A percentile compares a stretch with the other conserved stretches of the same genome.
Conservation (phyloP, 2,797 vertebrate genomes). For the Platyrinchus mystaceus region DNA sequence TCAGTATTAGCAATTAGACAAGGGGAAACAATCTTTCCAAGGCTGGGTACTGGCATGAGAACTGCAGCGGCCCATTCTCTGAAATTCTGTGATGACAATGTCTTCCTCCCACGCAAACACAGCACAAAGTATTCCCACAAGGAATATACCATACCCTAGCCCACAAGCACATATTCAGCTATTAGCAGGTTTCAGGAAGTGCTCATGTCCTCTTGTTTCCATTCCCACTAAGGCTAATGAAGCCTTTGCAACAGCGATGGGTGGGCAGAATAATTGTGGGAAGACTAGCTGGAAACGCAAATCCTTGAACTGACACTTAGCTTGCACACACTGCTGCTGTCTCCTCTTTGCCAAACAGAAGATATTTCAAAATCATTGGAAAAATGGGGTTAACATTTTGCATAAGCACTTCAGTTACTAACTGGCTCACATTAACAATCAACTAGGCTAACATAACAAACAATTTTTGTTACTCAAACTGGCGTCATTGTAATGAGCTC, state of each 20-base stretch:
- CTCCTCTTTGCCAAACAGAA: neutral
- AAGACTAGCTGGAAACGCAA: neutral
- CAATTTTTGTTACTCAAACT: slow-evolving; percentile 64
- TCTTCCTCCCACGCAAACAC: neutral
- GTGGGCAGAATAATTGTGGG: neutral
- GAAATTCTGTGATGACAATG: neutral
- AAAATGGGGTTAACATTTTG: slow-evolving; percentile 44
- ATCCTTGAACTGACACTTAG: neutral
- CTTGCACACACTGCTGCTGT: neutral
- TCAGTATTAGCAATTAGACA: neutral
- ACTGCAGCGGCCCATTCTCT: neutral
- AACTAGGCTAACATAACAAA: slow-evolving; percentile 58
- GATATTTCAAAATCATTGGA: neutral
- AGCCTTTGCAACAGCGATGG: neutral
- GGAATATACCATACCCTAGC: neutral
- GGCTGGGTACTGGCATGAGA: neutral
- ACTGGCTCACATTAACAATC: slow-evolving; percentile 50
- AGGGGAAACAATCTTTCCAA: neutral
- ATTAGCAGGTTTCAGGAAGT: neutral
- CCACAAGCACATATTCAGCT: neutral
- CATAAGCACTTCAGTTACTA: slow-evolving; percentile 40
- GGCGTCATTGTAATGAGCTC: slow-evolving; percentile 60
- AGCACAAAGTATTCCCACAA: neutral
- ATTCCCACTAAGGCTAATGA: neutral
- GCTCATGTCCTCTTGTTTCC: neutral